A percentile compares a stretch with the other conserved stretches of the same genome.
phyloP scores from a whole-genome alignment of 2,797 vertebrate species.

The Betta splendens region DNA sequence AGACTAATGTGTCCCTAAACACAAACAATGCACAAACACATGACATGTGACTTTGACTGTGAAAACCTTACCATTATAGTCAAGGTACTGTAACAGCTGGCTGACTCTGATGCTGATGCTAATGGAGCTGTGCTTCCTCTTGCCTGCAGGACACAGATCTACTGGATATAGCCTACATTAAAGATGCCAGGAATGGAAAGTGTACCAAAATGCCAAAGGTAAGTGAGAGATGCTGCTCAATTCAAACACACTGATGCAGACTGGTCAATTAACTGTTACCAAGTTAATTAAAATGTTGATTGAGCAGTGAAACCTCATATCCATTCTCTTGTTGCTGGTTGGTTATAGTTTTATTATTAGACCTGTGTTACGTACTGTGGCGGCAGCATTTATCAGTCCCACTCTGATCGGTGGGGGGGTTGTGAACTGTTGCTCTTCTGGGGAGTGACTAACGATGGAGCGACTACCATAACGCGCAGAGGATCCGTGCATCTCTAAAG shows the following conservation, averaged over 20 bases:
- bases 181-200: slow-evolving; percentile 83
- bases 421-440: slow-evolving; percentile 40
- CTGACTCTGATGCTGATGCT: slow-evolving; percentile 16
- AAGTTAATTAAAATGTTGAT: slow-evolving; percentile 34
- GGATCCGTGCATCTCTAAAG: slow-evolving; percentile 75
- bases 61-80: slow-evolving; percentile 14
- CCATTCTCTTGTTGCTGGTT: slow-evolving; percentile 3
- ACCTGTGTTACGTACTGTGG: slow-evolving; percentile 27
- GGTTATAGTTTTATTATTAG: neutral
- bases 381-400: slow-evolving; percentile 32
- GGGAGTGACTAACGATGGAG: slow-evolving; percentile 65
- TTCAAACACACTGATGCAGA: neutral
- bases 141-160: slow-evolving; percentile 82
- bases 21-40: slow-evolving; percentile 11
- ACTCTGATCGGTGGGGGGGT: slow-evolving; percentile 40
- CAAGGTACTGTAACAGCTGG: slow-evolving; percentile 16
- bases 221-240: slow-evolving; percentile 26
- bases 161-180: slow-evolving; percentile 82
- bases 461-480: slow-evolving; percentile 54
- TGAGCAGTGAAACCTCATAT: slow-evolving; percentile 16
- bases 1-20: slow-evolving; percentile 36
- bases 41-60: slow-evolving; percentile 27
- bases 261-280: slow-evolving; percentile 33
- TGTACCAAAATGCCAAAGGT: slow-evolving; percentile 83
- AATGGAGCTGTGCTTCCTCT: slow-evolving; percentile 31